A percentile compares a stretch with the other conserved stretches of the same genome.
These are phyloP conservation scores for Choloepus didactylus DNA, from an alignment of 2,797 vertebrate species.

Conservation along the genomic window DNA sequence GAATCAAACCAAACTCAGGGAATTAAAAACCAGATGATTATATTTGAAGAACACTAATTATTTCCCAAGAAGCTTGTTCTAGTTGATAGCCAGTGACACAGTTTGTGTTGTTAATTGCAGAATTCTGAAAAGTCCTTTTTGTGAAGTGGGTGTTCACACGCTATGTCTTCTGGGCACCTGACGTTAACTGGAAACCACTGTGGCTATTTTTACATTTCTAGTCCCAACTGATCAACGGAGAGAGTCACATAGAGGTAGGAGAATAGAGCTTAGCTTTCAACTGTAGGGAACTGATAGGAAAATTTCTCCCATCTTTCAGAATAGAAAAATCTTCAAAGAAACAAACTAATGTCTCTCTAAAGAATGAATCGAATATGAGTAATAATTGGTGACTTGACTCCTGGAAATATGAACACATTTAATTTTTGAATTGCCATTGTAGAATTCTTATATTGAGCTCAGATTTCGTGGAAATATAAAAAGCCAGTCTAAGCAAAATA, in stretches of 20 bases:
- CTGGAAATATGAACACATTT: background rate
- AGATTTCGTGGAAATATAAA: background rate
- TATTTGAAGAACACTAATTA: constrained; percentile 1
- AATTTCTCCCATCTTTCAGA: background rate
- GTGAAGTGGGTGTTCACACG: background rate
- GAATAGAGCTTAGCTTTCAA: background rate
- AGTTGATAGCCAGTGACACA: background rate
- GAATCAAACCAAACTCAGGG: background rate
- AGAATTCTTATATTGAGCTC: background rate
- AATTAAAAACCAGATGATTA: constrained; percentile 24
- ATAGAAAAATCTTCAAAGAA: background rate
- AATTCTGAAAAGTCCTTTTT: constrained; percentile 24
- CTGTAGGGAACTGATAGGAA: background rate
- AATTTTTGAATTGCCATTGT: background rate
- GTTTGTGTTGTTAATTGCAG: background rate
- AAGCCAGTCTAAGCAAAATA: background rate
- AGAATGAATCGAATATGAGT: background rate
- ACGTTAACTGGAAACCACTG: background rate
- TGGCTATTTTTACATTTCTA: background rate
- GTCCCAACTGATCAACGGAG: background rate
- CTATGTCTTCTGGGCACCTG: background rate
- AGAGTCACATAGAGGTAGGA: background rate
- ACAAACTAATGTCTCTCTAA: background rate
- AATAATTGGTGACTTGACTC: background rate
- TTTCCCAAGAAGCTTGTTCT: background rate